Evolutionary conservation across 2,888 invertebrate genomes (phyloP), one percentile per base, ranked within the genome.

Genomic region (Drosophila differens): DNA sequence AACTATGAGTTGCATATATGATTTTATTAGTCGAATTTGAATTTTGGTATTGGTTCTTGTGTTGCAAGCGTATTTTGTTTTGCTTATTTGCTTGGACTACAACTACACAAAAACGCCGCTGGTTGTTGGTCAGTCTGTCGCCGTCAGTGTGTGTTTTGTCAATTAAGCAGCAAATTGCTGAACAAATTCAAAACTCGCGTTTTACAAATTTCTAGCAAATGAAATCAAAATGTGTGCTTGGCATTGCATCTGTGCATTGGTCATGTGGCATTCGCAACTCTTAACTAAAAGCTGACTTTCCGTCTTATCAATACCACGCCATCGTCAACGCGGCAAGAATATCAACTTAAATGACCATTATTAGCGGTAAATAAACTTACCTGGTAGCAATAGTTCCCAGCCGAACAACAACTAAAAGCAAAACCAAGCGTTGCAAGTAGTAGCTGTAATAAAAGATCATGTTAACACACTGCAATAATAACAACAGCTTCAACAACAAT

Each of bases 141-240:
- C 84, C 76, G 63, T 83, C 65, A 74, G 67, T 72, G 80, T 86
- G 77, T 81, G 90, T 88, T 91, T 90, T 91, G 91, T 91, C 92
- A 92, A 92, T 92, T 92, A 92, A 91, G 83, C 91, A 89, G 85
- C 92, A 92, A 92, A 92, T 92, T 91, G 92, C 74, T 78, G 81
- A 85, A 92, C 92, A 92, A 91, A 92, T 92, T 92, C 91, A 88
- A 91, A 89, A 91, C 86, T 85, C 77, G 91, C 81, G 82, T 90
- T 91, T 87, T 79, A 92, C 88, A 91, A 88, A 91, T 91, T 84
- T 89, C 63, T 33, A 70, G 30, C 69, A 83, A 89, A 83, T 77
- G 67, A 77, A 89, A 84, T 83, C 86, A 69, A 72, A 69, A 74
- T 59, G 37, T 62, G 30, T 19, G 32, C 16, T 32, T 59, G 51